Evolutionary conservation across 2,888 invertebrate species (phyloP), one percentile per base, ranked within the genome.

Genomic region (Zhuqinia jingwanae): DNA sequence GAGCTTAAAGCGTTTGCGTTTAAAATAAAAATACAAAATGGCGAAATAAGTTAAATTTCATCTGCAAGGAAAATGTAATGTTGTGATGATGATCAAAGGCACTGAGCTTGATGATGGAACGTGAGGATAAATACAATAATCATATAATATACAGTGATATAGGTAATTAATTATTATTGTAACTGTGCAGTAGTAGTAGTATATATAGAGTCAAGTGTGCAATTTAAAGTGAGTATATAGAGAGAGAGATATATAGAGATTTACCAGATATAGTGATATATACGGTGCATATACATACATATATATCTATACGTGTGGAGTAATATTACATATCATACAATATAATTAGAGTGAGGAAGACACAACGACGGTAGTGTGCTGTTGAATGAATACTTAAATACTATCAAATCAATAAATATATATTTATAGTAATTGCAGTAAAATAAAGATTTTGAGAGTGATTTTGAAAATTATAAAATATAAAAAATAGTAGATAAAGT

Each of bases 401-500:
- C 13, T 6, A 53, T 53, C 3, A 36, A 36, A 36, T 36, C n/a
- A n/a, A n/a, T n/a, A n/a, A 36, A 36, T 36, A 6, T 36, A 6
- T 36, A 36, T 8, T 36, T 36, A 36, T 36, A 36, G 3, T 8
- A 8, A 36, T 36, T 36, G 8, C 8, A 36, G 3, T 8, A 8
- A 36, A 36, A 36, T 36, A 36, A 8, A 6, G 36, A 36, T 36
- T 36, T 36, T 36, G 36, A 36, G 36, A 15, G 50, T 50, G 50
- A 5, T 50, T 50, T 50, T 10, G 2, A 50, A 50, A 50, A n/a
- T 15, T 50, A 15, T 15, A 5, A 42, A 45, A 20, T 13, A 68
- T 25, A 50, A 47, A n/a, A n/a, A 73, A 73, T 27, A n/a, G 50
- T 36, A 47, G 45, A 68, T 45, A 73, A 27, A 36, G 73, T 73